A percentile compares a stretch with the other conserved stretches of the same genome.
Evolutionary conservation across 2,113 vertebrate species (phyloP).

Genomic region (Scartelaos histophorus): DNA sequence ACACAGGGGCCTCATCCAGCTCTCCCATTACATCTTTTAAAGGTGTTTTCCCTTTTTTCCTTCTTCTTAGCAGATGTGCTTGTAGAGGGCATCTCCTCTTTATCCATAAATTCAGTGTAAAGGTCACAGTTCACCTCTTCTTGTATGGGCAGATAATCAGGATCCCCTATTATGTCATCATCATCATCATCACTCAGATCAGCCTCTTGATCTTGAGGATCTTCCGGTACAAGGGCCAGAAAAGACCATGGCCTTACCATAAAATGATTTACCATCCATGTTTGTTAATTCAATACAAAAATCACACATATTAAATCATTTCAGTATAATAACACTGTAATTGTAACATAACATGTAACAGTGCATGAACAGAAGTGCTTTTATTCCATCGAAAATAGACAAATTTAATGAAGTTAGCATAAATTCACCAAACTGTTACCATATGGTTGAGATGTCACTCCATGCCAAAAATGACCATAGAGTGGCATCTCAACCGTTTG

Average conservation of each 20-base stretch:
- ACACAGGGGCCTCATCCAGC: background rate
- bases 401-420: background rate
- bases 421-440: no score
- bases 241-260: no score
- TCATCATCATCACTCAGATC: background rate
- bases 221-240: no score
- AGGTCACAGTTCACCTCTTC: no score
- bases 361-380: no score
- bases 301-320: background rate
- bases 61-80: no score
- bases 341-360: background rate
- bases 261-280: no score
- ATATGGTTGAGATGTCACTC: no score
- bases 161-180: background rate
- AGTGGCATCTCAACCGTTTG: background rate
- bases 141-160: slow-evolving; percentile 2
- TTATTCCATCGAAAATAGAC: background rate
- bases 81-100: no score
- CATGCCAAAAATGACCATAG: background rate
- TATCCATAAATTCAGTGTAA: no score
- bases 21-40: background rate
- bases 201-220: background rate
- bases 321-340: background rate
- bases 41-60: background rate
- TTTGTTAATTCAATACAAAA: no score